phyloP scores from a whole-genome alignment of 2,888 invertebrate species.

The Nineta flava region DNA sequence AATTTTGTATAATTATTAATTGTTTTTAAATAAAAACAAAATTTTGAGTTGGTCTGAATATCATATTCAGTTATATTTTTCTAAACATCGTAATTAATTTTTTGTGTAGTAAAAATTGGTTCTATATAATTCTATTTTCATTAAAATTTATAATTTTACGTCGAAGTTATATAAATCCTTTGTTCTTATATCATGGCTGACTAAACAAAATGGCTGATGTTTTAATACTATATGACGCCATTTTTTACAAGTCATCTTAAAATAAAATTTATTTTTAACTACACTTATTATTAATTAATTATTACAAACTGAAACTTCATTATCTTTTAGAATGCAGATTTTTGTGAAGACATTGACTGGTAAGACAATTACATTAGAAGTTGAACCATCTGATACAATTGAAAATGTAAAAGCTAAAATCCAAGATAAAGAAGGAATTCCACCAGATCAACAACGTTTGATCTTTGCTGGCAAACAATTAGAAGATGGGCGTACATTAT shows the following conservation, averaged over 20 bases:
- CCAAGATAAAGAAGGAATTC: conserved; percentile 37
- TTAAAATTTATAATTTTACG: neutral
- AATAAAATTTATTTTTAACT: neutral
- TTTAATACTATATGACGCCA: neutral
- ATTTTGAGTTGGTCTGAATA: neutral
- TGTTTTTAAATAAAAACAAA: neutral
- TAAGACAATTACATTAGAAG: conserved; percentile 38
- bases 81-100: neutral
- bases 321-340: conserved; percentile 38
- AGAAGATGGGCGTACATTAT: conserved; percentile 48
- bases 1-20: neutral
- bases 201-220: conserved; percentile 2
- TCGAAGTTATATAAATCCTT: neutral
- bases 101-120: neutral
- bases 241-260: neutral
- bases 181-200: neutral
- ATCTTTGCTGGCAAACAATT: conserved; percentile 51
- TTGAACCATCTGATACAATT: conserved; percentile 41
- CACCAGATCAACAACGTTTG: conserved; percentile 43
- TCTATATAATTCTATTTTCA: neutral
- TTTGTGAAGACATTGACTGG: conserved; percentile 41
- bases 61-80: neutral
- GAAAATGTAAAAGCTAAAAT: conserved; percentile 42
- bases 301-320: neutral
- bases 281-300: neutral